Evolutionary conservation across 2,888 invertebrate species (phyloP).

Genomic region (Neoitamus cyanurus): DNA sequence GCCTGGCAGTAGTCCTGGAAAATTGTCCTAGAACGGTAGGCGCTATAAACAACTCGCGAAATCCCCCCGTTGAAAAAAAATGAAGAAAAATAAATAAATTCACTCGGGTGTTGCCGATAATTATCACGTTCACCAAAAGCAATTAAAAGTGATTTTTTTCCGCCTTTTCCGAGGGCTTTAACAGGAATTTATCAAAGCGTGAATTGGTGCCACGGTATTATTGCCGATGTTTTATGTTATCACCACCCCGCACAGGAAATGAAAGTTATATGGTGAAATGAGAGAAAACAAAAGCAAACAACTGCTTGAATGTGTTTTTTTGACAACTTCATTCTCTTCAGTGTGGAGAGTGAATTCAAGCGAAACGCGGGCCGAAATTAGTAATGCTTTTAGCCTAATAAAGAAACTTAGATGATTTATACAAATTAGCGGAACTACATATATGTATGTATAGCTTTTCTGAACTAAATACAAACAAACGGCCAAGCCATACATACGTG

Average conservation of each 20-base stretch:
- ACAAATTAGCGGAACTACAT: too few relatives aligned
- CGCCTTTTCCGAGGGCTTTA: background rate
- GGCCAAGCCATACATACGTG: too few relatives aligned
- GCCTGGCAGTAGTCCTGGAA: background rate
- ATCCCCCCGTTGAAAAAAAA: background rate
- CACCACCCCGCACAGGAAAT: background rate
- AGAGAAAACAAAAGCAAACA: background rate
- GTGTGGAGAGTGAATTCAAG: background rate
- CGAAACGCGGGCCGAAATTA: background rate
- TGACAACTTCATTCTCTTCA: background rate
- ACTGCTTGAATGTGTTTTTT: background rate
- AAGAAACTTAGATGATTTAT: too few relatives aligned
- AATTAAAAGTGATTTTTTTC: background rate
- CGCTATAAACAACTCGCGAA: background rate
- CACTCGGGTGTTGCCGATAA: background rate
- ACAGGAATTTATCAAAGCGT: background rate
- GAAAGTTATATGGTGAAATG: background rate
- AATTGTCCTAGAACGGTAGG: background rate
- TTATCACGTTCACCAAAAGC: conserved; percentile 1
- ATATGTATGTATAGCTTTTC: too few relatives aligned
- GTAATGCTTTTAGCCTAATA: too few relatives aligned
- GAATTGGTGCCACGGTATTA: background rate
- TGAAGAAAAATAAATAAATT: conserved; percentile 5
- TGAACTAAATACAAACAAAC: too few relatives aligned
- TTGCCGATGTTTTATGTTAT: background rate